These are phyloP conservation scores for Diaprepes abbreviatus DNA, from an alignment of 2,888 invertebrate species.

Conservation along the genomic window DNA sequence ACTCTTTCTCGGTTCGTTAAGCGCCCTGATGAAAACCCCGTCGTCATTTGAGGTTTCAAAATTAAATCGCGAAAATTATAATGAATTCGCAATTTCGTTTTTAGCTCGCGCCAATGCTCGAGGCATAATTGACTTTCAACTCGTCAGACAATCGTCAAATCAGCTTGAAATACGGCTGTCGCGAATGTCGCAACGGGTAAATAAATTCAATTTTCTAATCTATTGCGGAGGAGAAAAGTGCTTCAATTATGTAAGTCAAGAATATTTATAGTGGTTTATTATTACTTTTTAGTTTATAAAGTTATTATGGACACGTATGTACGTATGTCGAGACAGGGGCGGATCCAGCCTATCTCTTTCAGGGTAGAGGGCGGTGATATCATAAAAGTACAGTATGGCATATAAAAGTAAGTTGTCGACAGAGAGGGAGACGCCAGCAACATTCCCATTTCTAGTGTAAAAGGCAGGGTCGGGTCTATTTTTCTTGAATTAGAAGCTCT, in stretches of 20 bases:
- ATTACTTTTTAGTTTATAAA: too few relatives aligned
- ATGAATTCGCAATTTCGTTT: constrained; percentile 45
- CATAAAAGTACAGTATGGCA: too few relatives aligned
- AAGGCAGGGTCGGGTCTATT: too few relatives aligned
- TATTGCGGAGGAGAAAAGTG: background rate
- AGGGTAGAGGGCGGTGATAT: too few relatives aligned
- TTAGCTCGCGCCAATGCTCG: constrained; percentile 26
- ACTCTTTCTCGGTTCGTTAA: constrained; percentile 47
- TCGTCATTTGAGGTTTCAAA: constrained; percentile 37
- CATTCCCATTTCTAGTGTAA: too few relatives aligned
- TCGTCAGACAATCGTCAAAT: constrained; percentile 42
- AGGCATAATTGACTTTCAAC: constrained; percentile 39
- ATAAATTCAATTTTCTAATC: constrained; percentile 25
- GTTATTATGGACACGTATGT: too few relatives aligned
- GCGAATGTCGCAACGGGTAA: constrained; percentile 16
- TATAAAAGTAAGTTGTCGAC: too few relatives aligned
- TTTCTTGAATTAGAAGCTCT: too few relatives aligned
- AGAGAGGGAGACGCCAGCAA: too few relatives aligned
- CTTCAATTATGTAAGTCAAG: background rate
- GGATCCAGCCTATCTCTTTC: too few relatives aligned
- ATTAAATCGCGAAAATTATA: constrained; percentile 47
- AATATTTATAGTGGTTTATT: background rate
- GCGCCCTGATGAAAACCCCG: constrained; percentile 39
- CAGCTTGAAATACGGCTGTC: constrained; percentile 26
- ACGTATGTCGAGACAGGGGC: too few relatives aligned